Percentiles rank a stretch among this genome's conserved stretches.
Conservation (phyloP, 2,797 vertebrate species). For the Hoplostethus atlanticus region DNA sequence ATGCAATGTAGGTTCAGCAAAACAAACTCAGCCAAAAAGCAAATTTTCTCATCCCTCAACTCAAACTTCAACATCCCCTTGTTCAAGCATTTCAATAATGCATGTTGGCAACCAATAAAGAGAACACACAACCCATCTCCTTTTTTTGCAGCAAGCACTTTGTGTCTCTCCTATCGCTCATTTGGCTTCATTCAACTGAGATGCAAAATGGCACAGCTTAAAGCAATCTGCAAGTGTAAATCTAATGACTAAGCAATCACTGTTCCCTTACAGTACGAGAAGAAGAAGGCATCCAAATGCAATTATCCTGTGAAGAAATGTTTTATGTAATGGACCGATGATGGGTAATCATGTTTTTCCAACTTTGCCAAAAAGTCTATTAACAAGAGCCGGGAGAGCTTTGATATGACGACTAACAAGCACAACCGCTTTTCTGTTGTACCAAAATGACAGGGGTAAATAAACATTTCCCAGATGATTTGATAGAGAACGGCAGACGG, state of each 20-base stretch:
- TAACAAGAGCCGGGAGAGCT: not conserved
- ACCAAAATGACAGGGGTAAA: too few species aligned
- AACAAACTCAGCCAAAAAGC: conserved; percentile 30
- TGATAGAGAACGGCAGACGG: too few species aligned
- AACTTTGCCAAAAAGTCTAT: too few species aligned
- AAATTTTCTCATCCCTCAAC: not conserved
- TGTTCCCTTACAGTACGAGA: conserved; percentile 45
- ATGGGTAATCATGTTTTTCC: not conserved
- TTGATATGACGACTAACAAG: not conserved
- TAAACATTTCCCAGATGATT: too few species aligned
- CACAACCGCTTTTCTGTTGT: not conserved
- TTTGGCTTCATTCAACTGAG: conserved; percentile 55
- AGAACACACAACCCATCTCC: not conserved
- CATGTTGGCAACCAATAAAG: conserved; percentile 16
- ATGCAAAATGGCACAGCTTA: conserved; percentile 31
- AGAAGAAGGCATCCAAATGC: conserved; percentile 30
- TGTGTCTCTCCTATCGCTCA: conserved; percentile 10
- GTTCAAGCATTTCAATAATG: conserved; percentile 10
- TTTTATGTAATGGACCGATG: not conserved
- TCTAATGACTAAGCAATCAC: conserved; percentile 13
- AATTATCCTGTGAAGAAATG: conserved; percentile 14
- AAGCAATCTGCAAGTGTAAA: conserved; percentile 17
- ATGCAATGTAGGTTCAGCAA: conserved; percentile 17
- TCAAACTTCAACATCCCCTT: conserved; percentile 22
- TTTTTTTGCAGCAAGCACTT: conserved; percentile 23